These are phyloP conservation scores for Leistus spinibarbis DNA, from an alignment of 2,888 invertebrate species.

Conservation along the genomic window DNA sequence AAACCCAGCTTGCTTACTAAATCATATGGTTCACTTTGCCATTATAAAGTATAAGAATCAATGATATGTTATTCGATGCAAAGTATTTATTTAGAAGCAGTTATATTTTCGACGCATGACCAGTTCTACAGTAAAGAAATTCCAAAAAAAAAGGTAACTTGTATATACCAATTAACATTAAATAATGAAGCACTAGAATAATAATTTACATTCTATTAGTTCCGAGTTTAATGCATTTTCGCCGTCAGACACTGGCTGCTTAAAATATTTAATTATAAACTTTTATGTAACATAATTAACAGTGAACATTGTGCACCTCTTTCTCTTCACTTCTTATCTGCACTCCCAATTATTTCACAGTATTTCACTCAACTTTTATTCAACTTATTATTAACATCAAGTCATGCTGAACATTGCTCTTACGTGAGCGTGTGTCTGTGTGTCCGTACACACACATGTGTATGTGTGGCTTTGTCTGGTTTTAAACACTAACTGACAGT, in stretches of 20 bases:
- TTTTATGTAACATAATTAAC: background rate
- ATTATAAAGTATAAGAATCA: no score
- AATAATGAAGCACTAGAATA: no score
- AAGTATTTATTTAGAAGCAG: no score
- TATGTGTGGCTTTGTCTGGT: slow-evolving; percentile 29
- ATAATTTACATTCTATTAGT: no score
- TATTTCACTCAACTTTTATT: slow-evolving; percentile 3
- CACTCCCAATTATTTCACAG: background rate
- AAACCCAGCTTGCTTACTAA: no score
- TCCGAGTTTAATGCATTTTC: background rate
- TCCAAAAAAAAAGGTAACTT: no score
- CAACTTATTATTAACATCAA: background rate
- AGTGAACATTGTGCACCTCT: background rate
- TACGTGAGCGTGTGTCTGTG: background rate
- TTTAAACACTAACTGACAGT: slow-evolving; percentile 37
- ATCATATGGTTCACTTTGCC: no score
- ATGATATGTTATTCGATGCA: no score
- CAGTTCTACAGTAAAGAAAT: no score
- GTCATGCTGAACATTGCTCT: background rate
- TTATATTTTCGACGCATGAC: no score
- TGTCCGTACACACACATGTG: no score
- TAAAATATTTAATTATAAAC: background rate
- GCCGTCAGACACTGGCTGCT: background rate
- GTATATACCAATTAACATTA: no score
- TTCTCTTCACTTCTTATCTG: background rate